Conservation (phyloP, 2,113 vertebrate species). For the Phainopepla nitens region DNA sequence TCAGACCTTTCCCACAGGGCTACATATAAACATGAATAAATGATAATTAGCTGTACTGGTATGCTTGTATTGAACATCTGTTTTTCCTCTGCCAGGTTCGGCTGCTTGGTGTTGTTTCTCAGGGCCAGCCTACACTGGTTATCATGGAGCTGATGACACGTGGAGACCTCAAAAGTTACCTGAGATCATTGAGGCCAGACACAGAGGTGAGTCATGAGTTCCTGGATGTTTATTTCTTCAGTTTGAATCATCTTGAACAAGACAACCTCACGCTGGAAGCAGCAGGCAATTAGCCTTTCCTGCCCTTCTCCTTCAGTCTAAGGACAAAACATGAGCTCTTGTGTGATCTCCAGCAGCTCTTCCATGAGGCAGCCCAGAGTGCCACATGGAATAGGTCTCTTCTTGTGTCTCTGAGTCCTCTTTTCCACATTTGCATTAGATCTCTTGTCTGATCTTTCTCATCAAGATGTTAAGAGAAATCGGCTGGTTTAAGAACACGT, state of each 20-base stretch:
- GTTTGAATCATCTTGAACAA: neutral
- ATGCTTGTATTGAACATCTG: neutral
- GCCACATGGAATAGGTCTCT: neutral
- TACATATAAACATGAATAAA: neutral
- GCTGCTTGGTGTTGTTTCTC: constrained; percentile 94
- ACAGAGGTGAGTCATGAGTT: constrained; percentile 74
- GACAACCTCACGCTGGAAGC: neutral
- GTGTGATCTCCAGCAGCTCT: neutral
- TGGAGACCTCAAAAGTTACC: constrained; percentile 95
- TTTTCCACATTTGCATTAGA: neutral
- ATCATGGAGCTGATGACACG: constrained; percentile 99
- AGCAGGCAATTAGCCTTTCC: constrained; percentile 38
- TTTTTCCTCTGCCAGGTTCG: constrained; percentile 79
- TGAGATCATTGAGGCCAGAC: constrained; percentile 90
- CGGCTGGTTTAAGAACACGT: neutral
- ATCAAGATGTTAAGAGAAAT: neutral
- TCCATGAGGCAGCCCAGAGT: neutral
- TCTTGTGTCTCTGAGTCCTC: neutral
- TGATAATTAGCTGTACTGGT: neutral
- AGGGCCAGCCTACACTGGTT: constrained; percentile 96
- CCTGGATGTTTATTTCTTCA: neutral
- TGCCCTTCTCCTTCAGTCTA: neutral
- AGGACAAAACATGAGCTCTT: neutral
- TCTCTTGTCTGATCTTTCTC: neutral
- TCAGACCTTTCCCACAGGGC: neutral